Evolutionary conservation across 2,888 invertebrate species (phyloP).

Genomic region (Resseliella maxima): DNA sequence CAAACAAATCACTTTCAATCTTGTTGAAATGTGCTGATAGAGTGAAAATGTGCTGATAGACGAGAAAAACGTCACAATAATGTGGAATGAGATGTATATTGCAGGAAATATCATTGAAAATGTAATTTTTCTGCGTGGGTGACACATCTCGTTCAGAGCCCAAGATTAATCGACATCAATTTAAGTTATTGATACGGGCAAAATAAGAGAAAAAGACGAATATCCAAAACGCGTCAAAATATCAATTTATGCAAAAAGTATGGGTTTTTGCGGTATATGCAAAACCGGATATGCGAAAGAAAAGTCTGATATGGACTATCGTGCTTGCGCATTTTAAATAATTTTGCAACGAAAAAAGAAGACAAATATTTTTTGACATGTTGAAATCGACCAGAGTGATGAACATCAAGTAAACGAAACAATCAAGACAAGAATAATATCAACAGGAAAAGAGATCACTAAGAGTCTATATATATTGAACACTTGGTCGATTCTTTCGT

Average conservation of each 20-base stretch:
- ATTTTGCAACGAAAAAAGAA: no score
- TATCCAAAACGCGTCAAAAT: not conserved
- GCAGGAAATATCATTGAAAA: no score
- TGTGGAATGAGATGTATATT: not conserved
- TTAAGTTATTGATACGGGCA: not conserved
- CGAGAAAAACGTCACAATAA: not conserved
- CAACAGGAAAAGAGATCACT: not conserved
- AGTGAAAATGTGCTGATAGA: not conserved
- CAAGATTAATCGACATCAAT: slow-evolving; percentile 22
- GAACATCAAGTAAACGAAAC: not conserved
- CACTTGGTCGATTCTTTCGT: not conserved
- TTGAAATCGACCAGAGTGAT: not conserved
- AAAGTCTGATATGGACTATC: not conserved
- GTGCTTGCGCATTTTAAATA: not conserved
- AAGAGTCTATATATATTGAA: slow-evolving; percentile 1
- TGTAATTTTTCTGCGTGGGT: no score
- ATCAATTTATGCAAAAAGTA: not conserved
- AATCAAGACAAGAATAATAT: slow-evolving; percentile 33
- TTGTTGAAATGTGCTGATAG: not conserved
- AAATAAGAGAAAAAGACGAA: not conserved
- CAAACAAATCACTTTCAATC: slow-evolving; percentile 54
- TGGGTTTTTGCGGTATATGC: not conserved
- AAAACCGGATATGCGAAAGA: not conserved
- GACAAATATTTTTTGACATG: not conserved
- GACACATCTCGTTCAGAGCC: not conserved